Conservation (phyloP, 2,797 vertebrate genomes). For the Petrocephalus sullivani region DNA sequence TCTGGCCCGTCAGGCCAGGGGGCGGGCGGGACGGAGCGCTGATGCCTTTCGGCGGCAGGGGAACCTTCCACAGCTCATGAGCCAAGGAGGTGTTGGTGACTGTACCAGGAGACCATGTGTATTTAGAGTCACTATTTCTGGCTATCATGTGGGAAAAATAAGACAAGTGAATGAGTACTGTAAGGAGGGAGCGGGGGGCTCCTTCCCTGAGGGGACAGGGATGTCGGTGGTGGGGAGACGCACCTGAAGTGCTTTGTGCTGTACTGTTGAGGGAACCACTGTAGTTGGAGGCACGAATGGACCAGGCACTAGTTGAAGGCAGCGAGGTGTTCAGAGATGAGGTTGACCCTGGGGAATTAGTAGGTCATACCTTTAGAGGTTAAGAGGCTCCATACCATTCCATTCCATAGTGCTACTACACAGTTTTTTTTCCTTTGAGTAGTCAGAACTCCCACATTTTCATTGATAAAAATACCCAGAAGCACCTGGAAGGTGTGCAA, state of each 20-base stretch:
- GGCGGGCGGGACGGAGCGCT: conserved; percentile 93
- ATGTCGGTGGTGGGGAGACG: not conserved
- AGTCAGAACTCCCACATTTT: not conserved
- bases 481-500: not conserved
- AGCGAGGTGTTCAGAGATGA: conserved; percentile 99
- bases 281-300: conserved; percentile 99
- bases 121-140: conserved; percentile 97
- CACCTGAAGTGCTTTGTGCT: conserved; percentile 99
- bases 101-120: conserved; percentile 84
- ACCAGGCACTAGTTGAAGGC: conserved; percentile 99
- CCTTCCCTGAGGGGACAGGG: not conserved
- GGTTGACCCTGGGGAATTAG: conserved; percentile 78
- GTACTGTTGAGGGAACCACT: conserved; percentile 99
- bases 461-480: not conserved
- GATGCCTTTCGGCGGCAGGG: conserved; percentile 89
- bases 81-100: conserved; percentile 96
- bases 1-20: conserved; percentile 92
- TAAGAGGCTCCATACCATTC: not conserved
- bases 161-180: not conserved
- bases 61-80: conserved; percentile 99
- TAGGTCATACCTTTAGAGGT: not conserved
- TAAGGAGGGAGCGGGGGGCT: not conserved
- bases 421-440: not conserved
- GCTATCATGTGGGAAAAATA: conserved; percentile 55
- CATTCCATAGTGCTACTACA: not conserved